phyloP scores from a whole-genome alignment of 2,797 vertebrate species.

The Sebastiscus albofasciatus region DNA sequence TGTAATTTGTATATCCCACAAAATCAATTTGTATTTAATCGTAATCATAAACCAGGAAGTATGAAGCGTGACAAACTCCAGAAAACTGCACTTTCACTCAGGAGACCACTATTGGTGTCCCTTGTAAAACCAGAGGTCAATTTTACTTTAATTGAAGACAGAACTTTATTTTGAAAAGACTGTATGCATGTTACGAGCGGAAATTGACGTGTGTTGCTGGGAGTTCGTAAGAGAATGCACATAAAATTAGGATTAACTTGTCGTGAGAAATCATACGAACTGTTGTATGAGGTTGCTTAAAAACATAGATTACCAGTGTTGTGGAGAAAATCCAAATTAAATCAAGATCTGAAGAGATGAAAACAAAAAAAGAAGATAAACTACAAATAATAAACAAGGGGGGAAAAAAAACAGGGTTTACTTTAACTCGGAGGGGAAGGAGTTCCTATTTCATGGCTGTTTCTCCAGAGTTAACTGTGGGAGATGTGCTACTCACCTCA shows the following conservation, averaged over 20 bases:
- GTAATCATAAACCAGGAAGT: neutral
- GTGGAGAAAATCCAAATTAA: neutral
- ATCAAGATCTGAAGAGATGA: neutral
- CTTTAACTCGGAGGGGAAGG: slow-evolving; percentile 26
- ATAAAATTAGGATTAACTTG: too few species aligned
- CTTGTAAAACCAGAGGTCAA: neutral
- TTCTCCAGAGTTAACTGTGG: slow-evolving; percentile 31
- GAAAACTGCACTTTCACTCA: accelerated
- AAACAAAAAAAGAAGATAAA: neutral
- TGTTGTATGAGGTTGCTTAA: too few species aligned
- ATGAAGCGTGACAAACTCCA: neutral
- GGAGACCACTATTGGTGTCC: neutral
- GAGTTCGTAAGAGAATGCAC: too few species aligned
- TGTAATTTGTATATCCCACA: neutral
- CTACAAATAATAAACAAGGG: neutral
- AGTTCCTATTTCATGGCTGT: slow-evolving; percentile 42
- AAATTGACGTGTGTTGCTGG: too few species aligned
- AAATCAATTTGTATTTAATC: neutral
- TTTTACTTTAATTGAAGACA: neutral
- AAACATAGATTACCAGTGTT: neutral
- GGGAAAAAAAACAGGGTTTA: neutral
- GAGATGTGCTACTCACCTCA: slow-evolving; percentile 30
- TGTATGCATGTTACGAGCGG: too few species aligned
- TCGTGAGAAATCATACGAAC: too few species aligned
- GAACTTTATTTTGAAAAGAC: too few species aligned